phyloP scores from a whole-genome alignment of 2,888 invertebrate species.

The Melanostoma scalare region DNA sequence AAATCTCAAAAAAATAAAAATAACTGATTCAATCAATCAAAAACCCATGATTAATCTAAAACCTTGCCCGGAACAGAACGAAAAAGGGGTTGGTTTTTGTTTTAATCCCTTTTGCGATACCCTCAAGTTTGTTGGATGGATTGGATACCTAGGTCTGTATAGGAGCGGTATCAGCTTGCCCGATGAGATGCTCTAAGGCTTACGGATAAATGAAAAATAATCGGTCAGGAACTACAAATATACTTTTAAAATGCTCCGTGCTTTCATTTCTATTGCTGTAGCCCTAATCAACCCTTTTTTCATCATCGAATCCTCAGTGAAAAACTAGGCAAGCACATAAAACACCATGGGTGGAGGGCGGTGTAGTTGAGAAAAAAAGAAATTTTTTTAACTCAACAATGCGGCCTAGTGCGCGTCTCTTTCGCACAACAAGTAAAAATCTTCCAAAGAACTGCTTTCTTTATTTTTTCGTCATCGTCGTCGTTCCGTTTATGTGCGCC shows the following conservation, averaged over 20 bases:
- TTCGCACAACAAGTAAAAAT: constrained; percentile 45
- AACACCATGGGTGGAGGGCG: constrained; percentile 18
- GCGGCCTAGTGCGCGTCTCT: constrained; percentile 56
- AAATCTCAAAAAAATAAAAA: constrained; percentile 56
- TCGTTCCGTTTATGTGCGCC: constrained; percentile 53
- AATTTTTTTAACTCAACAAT: constrained; percentile 58
- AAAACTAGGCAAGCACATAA: constrained; percentile 58
- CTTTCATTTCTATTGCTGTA: constrained; percentile 52
- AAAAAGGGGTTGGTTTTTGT: constrained; percentile 62
- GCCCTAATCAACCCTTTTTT: constrained; percentile 70
- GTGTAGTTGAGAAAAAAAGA: constrained; percentile 47
- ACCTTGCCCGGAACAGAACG: constrained; percentile 51
- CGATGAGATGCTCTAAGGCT: constrained; percentile 45
- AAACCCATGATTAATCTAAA: constrained; percentile 73
- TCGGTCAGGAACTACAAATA: constrained; percentile 67
- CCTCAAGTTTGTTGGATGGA: constrained; percentile 22
- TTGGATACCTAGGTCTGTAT: constrained; percentile 23
- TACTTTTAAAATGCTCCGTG: constrained; percentile 51
- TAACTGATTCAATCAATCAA: constrained; percentile 72
- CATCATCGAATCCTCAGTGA: constrained; percentile 44
- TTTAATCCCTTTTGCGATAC: constrained; percentile 46
- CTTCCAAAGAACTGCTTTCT: constrained; percentile 34
- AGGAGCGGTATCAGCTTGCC: constrained; percentile 35
- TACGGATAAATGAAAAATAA: constrained; percentile 66
- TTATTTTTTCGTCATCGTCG: constrained; percentile 19